A percentile compares a stretch with the other conserved stretches of the same genome.
Conservation (phyloP, 2,888 invertebrate genomes). For the Azorinus chamasolen region DNA sequence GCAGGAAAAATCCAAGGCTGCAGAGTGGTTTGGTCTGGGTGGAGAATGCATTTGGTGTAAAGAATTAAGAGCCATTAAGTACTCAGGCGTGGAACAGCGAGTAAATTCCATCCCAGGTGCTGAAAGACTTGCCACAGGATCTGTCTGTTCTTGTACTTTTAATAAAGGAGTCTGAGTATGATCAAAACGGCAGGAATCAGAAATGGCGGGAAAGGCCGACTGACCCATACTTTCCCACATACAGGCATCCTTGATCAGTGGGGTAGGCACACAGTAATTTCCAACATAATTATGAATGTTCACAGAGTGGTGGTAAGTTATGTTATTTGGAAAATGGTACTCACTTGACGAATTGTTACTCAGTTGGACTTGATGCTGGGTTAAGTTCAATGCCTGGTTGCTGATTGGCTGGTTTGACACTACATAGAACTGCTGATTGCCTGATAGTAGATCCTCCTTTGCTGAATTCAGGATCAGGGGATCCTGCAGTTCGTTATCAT, state of each 20-base stretch:
- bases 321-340: constrained; percentile 44
- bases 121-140: constrained; percentile 40
- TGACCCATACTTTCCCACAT: constrained; percentile 19
- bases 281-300: constrained; percentile 58
- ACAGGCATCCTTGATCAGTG: constrained; percentile 29
- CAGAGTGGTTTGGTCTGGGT: constrained; percentile 54
- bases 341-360: constrained; percentile 33
- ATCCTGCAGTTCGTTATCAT: not conserved
- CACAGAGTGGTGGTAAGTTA: constrained; percentile 55
- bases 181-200: not conserved
- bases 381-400: not conserved
- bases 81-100: constrained; percentile 74
- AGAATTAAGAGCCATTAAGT: constrained; percentile 64
- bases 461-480: too few relatives aligned
- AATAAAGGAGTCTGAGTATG: not conserved
- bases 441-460: too few relatives aligned
- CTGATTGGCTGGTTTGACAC: too few relatives aligned
- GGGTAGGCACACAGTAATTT: constrained; percentile 34
- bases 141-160: constrained; percentile 27
- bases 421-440: too few relatives aligned
- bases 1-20: constrained; percentile 30
- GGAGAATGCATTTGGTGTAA: constrained; percentile 57
- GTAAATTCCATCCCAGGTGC: constrained; percentile 47
- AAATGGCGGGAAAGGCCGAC: not conserved
- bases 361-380: not conserved